A percentile compares a stretch with the other conserved stretches of the same genome.
Evolutionary conservation across 2,113 vertebrate genomes (phyloP).

Genomic region (Sialia sialis): DNA sequence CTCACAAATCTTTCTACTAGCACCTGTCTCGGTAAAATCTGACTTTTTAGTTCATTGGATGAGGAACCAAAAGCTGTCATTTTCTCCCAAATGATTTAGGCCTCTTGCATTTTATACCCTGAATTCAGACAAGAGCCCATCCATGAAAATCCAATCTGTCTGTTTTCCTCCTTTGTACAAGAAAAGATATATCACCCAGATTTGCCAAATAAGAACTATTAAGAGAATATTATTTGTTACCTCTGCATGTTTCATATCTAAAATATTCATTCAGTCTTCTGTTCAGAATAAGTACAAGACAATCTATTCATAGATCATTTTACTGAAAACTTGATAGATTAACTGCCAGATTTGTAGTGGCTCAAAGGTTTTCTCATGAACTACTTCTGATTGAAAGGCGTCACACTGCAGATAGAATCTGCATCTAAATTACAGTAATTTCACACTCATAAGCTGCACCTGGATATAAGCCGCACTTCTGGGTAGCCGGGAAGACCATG

Average conservation of each 20-base stretch:
- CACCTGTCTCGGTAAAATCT: not conserved
- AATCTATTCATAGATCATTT: not conserved
- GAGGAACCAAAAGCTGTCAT: constrained; percentile 1
- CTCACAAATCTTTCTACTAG: not conserved
- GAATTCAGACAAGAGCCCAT: not conserved
- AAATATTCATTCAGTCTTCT: constrained; percentile 1
- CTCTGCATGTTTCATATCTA: not conserved
- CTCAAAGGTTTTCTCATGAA: not conserved
- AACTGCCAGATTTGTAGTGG: not conserved
- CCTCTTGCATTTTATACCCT: not conserved
- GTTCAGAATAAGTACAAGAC: not conserved
- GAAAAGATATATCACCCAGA: not conserved
- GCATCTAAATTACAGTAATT: not conserved
- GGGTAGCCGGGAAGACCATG: no score
- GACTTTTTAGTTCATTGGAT: not conserved
- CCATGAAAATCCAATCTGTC: not conserved
- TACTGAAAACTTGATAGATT: not conserved
- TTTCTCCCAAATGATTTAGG: not conserved
- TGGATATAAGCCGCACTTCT: no score
- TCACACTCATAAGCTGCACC: no score
- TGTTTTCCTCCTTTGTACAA: not conserved
- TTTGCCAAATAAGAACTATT: not conserved
- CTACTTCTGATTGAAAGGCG: not conserved
- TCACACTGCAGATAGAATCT: not conserved
- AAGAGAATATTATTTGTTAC: constrained; percentile 10